A percentile compares a stretch with the other conserved stretches of the same genome.
Evolutionary conservation across 2,113 vertebrate genomes (phyloP).

Genomic region (Ranitomeya variabilis): DNA sequence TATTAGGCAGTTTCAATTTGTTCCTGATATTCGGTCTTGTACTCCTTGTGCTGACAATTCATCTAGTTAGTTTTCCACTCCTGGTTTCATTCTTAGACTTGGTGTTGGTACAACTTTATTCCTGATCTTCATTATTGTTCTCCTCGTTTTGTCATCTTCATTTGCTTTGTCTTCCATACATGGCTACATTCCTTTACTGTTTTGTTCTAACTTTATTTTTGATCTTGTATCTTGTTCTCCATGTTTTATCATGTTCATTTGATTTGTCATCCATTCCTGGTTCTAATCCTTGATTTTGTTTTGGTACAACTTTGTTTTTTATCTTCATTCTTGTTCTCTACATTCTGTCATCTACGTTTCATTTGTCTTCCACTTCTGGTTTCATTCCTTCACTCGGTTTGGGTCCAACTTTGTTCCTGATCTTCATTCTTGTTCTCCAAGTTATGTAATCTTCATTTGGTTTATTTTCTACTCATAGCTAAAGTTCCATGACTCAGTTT

Average conservation of each 20-base stretch:
- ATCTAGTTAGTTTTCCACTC: no score
- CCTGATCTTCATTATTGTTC: neutral
- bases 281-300: no score
- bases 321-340: neutral
- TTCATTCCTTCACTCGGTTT: no score
- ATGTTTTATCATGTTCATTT: no score
- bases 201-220: neutral
- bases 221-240: no score
- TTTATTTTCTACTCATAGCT: neutral
- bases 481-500: neutral
- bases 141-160: neutral
- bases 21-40: no score
- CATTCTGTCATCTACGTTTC: neutral
- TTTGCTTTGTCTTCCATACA: neutral
- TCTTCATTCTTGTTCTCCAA: neutral
- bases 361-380: neutral
- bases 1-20: no score
- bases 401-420: neutral
- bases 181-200: no score
- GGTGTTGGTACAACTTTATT: neutral
- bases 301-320: neutral
- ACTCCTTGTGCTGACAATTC: no score
- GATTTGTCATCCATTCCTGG: no score
- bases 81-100: no score
- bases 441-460: neutral